These are phyloP conservation scores for Scaptomyza reducta DNA, from an alignment of 2,888 invertebrate genomes.

Conservation along the genomic window DNA sequence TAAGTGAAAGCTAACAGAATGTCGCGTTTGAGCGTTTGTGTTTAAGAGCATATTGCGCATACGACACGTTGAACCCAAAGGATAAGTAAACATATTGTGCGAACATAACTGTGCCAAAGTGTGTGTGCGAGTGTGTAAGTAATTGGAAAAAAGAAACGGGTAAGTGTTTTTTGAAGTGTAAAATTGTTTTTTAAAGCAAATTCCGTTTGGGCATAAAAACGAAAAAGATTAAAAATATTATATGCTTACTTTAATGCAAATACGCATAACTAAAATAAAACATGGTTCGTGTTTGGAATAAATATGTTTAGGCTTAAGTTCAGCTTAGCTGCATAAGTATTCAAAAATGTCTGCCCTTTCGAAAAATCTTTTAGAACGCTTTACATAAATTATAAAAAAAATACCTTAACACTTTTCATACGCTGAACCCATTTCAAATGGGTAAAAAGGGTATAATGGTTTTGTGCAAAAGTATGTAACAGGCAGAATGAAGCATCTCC, in stretches of 20 bases:
- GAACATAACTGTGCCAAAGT: conserved; percentile 26
- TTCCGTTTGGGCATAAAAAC: not conserved
- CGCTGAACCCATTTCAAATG: no score
- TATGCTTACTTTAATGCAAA: not conserved
- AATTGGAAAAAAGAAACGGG: conserved; percentile 28
- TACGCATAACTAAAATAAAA: not conserved
- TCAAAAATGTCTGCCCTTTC: no score
- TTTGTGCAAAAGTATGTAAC: no score
- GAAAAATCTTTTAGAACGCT: no score
- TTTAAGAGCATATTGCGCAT: conserved; percentile 74
- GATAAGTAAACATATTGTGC: conserved; percentile 72
- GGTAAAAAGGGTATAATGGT: no score
- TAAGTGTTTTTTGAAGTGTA: conserved; percentile 16
- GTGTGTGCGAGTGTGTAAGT: not conserved
- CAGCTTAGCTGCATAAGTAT: no score
- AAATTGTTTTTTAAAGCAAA: conserved; percentile 21
- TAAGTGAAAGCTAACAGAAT: conserved; percentile 22
- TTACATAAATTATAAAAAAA: no score
- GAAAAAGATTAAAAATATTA: not conserved
- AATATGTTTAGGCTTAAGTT: not conserved
- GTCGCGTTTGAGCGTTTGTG: conserved; percentile 31
- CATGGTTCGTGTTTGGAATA: not conserved
- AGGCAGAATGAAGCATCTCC: no score
- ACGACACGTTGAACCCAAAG: conserved; percentile 69
- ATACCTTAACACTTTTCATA: no score